Percentiles rank a stretch among this genome's conserved stretches.
Evolutionary conservation across 2,113 vertebrate species (phyloP).

Genomic region (Penelope pileata): DNA sequence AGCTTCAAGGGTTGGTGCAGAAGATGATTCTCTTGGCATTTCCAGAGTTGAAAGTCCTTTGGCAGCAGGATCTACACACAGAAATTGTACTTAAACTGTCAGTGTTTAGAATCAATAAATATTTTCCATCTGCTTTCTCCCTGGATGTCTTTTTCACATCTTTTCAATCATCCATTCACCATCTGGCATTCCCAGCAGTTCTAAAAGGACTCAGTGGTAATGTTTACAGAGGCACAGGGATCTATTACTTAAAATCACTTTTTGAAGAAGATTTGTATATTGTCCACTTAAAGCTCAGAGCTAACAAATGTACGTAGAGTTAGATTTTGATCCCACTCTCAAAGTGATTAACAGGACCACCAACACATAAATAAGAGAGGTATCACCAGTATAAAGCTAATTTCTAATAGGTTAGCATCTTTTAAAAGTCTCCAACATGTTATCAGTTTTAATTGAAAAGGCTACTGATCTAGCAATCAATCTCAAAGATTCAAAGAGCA

Average conservation of each 20-base stretch:
- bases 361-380: neutral
- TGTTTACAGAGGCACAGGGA: neutral
- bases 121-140: neutral
- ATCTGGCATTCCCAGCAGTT: neutral
- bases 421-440: neutral
- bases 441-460: neutral
- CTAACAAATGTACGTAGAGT: neutral
- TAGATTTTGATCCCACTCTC: neutral
- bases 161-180: neutral
- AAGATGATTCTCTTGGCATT: slow-evolving; percentile 93
- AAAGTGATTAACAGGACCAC: neutral
- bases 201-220: neutral
- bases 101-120: neutral
- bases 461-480: neutral
- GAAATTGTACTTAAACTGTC: slow-evolving; percentile 47
- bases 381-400: neutral
- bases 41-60: slow-evolving; percentile 92
- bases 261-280: neutral
- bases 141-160: neutral
- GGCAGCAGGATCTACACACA: slow-evolving; percentile 83
- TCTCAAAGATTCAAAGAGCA: neutral
- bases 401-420: neutral
- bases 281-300: neutral
- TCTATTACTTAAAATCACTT: neutral
- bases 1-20: slow-evolving; percentile 93